Base-by-base conservation (phyloP, 2,888 invertebrate species). In the Dendrolimus houi region DNA sequence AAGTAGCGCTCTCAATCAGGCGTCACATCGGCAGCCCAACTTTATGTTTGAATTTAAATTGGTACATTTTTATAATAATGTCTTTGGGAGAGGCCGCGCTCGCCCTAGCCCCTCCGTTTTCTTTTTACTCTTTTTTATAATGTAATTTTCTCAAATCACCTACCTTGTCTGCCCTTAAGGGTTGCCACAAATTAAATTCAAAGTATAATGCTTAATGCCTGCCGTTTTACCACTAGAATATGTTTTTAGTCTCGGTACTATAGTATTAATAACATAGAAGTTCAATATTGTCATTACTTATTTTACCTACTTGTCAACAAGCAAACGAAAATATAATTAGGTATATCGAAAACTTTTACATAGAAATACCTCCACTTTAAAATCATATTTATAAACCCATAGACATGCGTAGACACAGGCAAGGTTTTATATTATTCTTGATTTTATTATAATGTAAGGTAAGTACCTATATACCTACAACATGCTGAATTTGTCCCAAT, bases 101-200 rank as follows among this genome's bases (percentile, higher is more conserved):
- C 70, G 65, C 69, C 70, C 71, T 67, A 69, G 72, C 81, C 82
- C 81, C 81, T 71, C 68, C 69, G 70, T 71, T 67, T 63, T 66
- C 70, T 72, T 71, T 80, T 76, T 77, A 79, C 73, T 75, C 80
- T 77, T 81, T 86, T 87, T 86, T 83, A 84, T 83, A 83, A 85
- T 84, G 85, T 88, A 87, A 89, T 89, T 89, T 88, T 82, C 83
- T 80, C 78, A 85, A 88, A 87, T 87, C 82, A 87, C 82, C 85
- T 73, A 69, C 75, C 74, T 77, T 67, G 64, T 71, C 74, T 71
- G 70, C 79, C 79, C 77, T 81, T 78, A 47, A 47, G 47, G 47
- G 47, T 47, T 47, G 47, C 9, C 12, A 47, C 29, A 6, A 29
- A 29, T 0, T 3, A 29, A 29, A 29, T 29, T 29, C 29, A 29